phyloP scores from a whole-genome alignment of 2,797 vertebrate species.

The Gallinago solitaria region DNA sequence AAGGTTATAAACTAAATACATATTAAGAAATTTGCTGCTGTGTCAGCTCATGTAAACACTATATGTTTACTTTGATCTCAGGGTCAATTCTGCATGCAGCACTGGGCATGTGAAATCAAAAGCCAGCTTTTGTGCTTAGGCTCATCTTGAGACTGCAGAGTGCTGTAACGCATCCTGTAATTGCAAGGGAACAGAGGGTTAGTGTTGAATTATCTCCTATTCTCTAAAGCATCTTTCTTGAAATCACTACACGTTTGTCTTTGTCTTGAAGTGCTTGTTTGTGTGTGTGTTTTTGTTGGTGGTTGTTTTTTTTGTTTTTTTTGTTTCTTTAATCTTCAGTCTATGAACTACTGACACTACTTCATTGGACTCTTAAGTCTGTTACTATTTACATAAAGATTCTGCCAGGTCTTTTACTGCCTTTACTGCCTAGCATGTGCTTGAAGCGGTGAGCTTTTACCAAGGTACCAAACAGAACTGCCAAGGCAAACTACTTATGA shows the following conservation, averaged over 20 bases:
- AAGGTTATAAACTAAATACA: background rate
- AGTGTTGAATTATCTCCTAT: background rate
- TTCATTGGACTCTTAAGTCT: background rate
- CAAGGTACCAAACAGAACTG: background rate
- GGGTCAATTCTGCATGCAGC: background rate
- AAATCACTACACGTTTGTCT: background rate
- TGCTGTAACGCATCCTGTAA: background rate
- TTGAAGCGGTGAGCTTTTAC: conserved; percentile 4
- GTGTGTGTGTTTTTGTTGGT: background rate
- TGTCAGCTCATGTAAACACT: background rate
- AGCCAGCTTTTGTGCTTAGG: background rate
- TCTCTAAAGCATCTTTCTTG: background rate
- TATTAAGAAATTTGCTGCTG: background rate
- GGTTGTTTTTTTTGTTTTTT: background rate
- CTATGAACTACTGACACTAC: background rate
- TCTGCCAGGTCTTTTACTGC: background rate
- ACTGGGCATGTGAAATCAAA: background rate
- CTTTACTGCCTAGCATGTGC: background rate
- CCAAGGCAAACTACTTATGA: background rate
- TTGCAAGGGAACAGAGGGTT: background rate
- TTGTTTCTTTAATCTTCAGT: background rate
- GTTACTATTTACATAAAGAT: background rate
- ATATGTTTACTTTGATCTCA: background rate
- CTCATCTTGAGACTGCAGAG: background rate
- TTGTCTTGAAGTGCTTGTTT: background rate